phyloP scores from a whole-genome alignment of 2,797 vertebrate species.

The Betta splendens region DNA sequence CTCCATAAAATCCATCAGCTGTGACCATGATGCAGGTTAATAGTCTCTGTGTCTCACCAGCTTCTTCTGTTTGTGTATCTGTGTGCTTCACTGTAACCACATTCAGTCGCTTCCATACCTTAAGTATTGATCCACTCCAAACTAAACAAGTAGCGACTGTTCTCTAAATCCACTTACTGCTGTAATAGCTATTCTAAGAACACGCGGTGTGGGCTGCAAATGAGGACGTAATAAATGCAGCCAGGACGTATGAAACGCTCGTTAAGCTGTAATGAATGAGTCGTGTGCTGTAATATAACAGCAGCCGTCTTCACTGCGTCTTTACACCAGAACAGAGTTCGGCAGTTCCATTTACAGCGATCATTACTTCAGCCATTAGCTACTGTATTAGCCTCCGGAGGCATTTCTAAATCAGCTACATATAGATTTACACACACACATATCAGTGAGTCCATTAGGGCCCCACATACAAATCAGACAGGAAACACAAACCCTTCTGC shows the following conservation, averaged over 20 bases:
- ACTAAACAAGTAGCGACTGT: background rate
- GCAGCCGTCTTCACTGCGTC: slow-evolving; percentile 27
- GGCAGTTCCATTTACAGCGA: slow-evolving; percentile 69
- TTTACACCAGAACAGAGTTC: slow-evolving; percentile 45
- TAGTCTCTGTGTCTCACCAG: no score
- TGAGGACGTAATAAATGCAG: slow-evolving; percentile 24
- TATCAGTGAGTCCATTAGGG: slow-evolving; percentile 63
- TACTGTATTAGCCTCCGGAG: slow-evolving; percentile 68
- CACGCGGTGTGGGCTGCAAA: slow-evolving; percentile 16
- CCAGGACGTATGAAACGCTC: slow-evolving; percentile 28
- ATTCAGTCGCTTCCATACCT: no score
- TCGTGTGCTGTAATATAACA: slow-evolving; percentile 9
- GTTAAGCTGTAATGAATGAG: slow-evolving; percentile 41
- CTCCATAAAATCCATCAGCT: no score
- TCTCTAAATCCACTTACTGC: background rate
- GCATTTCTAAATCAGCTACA: slow-evolving; percentile 71
- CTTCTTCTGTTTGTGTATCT: no score
- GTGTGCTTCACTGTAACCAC: no score
- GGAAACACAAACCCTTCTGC: slow-evolving; percentile 69
- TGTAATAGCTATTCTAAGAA: slow-evolving; percentile 6
- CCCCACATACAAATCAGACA: slow-evolving; percentile 54
- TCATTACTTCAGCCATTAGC: slow-evolving; percentile 77
- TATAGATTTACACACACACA: slow-evolving; percentile 71
- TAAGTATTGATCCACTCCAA: background rate
- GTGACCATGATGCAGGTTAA: no score